Evolutionary conservation across 2,113 vertebrate species (phyloP).

Genomic region (Turdus rufiventris): DNA sequence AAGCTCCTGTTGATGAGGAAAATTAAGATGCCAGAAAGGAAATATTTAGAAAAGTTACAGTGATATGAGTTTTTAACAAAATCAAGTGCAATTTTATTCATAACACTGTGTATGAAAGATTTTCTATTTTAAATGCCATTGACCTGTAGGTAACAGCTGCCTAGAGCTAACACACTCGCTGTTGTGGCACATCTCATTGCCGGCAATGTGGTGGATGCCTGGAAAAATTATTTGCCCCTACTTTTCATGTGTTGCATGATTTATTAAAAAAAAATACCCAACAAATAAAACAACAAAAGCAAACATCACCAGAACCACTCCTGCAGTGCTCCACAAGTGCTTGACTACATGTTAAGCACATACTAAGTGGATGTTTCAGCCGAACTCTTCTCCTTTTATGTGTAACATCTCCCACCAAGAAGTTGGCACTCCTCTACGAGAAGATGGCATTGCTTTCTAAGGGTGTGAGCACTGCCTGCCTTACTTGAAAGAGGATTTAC

Average conservation of each 20-base stretch:
- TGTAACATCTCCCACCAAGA: background rate
- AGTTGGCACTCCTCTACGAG: background rate
- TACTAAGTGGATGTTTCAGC: background rate
- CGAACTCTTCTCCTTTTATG: background rate
- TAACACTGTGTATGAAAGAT: conserved; percentile 77
- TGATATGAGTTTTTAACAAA: conserved; percentile 69
- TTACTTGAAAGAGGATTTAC: conserved; percentile 43
- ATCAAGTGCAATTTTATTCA: conserved; percentile 82
- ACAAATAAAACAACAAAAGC: background rate
- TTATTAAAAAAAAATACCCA: background rate
- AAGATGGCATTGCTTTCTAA: background rate
- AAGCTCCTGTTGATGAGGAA: conserved; percentile 34
- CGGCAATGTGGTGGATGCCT: conserved; percentile 76
- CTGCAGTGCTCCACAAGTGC: background rate
- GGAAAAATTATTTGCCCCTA: conserved; percentile 53
- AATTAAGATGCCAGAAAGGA: conserved; percentile 20
- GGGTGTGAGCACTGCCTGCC: background rate
- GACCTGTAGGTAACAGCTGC: conserved; percentile 64
- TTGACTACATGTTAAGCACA: background rate
- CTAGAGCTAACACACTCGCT: conserved; percentile 51
- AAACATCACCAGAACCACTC: background rate
- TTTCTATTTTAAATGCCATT: conserved; percentile 78
- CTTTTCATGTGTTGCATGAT: conserved; percentile 17
- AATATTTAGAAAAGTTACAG: conserved; percentile 63
- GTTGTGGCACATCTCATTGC: conserved; percentile 78